Evolutionary conservation across 2,888 invertebrate genomes (phyloP).

Genomic region (Habroteleia sp.): DNA sequence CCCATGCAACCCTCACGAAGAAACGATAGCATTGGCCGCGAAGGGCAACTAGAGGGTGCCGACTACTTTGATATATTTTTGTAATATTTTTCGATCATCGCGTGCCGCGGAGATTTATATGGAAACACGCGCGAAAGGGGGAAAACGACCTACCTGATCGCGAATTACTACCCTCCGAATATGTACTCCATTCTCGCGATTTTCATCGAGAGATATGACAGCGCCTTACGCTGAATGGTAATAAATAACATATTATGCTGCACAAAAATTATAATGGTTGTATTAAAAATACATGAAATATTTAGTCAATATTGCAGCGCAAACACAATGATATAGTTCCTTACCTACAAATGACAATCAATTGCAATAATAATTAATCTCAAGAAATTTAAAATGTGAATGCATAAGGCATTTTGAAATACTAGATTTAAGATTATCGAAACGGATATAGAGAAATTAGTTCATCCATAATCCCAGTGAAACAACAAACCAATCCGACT

Average conservation of each 20-base stretch:
- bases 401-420: background rate
- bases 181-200: constrained; percentile 61
- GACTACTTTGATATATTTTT: constrained; percentile 80
- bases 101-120: constrained; percentile 80
- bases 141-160: constrained; percentile 79
- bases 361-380: background rate
- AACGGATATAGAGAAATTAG: constrained; percentile 41
- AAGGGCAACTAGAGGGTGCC: constrained; percentile 70
- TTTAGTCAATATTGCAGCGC: background rate
- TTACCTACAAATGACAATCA: background rate
- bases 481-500: constrained; percentile 45
- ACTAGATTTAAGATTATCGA: constrained; percentile 17
- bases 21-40: constrained; percentile 64
- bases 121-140: constrained; percentile 67
- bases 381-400: too few relatives aligned
- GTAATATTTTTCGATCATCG: constrained; percentile 82
- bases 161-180: constrained; percentile 74
- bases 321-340: background rate
- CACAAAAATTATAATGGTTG: constrained; percentile 37
- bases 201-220: constrained; percentile 57
- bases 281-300: constrained; percentile 25
- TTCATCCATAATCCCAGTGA: constrained; percentile 16
- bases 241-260: constrained; percentile 59
- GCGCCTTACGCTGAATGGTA: constrained; percentile 32
- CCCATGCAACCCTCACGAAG: constrained; percentile 66